Base-by-base conservation (phyloP, 2,113 vertebrate genomes). In the Chlorodrepanis virens region DNA sequence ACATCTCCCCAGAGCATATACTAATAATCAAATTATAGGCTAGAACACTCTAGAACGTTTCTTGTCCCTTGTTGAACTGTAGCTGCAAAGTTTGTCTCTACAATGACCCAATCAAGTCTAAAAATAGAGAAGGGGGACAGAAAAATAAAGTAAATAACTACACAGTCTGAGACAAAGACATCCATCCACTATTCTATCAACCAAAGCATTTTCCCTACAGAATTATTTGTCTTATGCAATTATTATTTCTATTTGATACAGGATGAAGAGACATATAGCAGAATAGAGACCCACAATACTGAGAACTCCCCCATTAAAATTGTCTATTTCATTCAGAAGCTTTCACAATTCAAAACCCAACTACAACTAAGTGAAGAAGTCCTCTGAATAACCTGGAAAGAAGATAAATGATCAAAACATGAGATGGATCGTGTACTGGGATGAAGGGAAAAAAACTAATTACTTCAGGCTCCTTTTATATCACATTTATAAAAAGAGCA, bases 71-170 rank as follows among this genome's bases (percentile, higher is more conserved):
- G 7, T 4, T 49, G 13, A 91, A 53, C 15, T 44, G 37, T 25
- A 37, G 29, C 59, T 37, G n/a, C 24, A 57, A 56, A 40, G 5
- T 12, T 53, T 61, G 4, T 28, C 28, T 50, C 25, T 37, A 42
- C 22, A 63, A 44, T 11, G 22, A 61, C 37, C 40, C 9, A 25
- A 20, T 39, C 53, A 74, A 8, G 4, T 6, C 69, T 59, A 89
- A 28, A 69, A 67, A 53, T 10, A 40, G 57, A 64, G 31, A 4
- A 2, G 2, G 4, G 3, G 2, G 3, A 19, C 2, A 6, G 5
- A 4, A 27, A 14, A 49, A 29, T 17, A 16, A 16, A 47, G 3
- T 9, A 63, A 72, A 1, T n/a, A 40, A 44, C 3, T 45, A 13
- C 31, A 17, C 13, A 53, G 24, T 37, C 31, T n/a, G 27, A 25